Percentiles rank a stretch among this genome's conserved stretches.
Evolutionary conservation across 2,888 invertebrate species (phyloP).

Genomic region (Unio delphinus): DNA sequence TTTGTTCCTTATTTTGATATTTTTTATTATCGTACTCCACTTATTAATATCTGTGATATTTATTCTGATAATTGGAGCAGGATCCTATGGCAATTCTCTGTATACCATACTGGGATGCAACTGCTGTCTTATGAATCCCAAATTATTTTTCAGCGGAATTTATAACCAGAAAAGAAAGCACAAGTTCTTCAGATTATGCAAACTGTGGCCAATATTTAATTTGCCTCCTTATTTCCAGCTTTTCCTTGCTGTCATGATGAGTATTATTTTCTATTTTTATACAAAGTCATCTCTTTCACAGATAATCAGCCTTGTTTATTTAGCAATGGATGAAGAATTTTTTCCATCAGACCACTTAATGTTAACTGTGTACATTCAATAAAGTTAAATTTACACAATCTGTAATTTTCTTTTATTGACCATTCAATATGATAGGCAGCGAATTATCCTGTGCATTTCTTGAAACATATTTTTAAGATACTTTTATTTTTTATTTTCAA

Average conservation of each 20-base stretch:
- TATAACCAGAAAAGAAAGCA: slow-evolving; percentile 15
- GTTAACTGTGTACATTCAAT: slow-evolving; percentile 26
- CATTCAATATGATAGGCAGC: no score
- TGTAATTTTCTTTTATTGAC: no score
- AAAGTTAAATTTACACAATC: no score
- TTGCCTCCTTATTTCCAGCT: slow-evolving; percentile 53
- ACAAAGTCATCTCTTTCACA: slow-evolving; percentile 29
- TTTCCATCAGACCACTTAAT: slow-evolving; percentile 66
- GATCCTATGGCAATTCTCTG: slow-evolving; percentile 36
- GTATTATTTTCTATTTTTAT: slow-evolving; percentile 27
- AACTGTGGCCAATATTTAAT: slow-evolving; percentile 40
- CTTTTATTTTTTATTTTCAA: no score
- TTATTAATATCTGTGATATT: slow-evolving; percentile 46
- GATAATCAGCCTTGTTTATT: slow-evolving; percentile 40
- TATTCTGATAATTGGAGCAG: slow-evolving; percentile 47
- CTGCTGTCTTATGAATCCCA: slow-evolving; percentile 59
- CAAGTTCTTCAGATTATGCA: slow-evolving; percentile 19
- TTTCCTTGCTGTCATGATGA: slow-evolving; percentile 25
- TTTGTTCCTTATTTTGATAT: slow-evolving; percentile 24
- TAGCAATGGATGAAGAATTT: slow-evolving; percentile 56
- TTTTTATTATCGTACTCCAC: slow-evolving; percentile 32
- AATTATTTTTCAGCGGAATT: slow-evolving; percentile 29
- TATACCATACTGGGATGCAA: slow-evolving; percentile 48
- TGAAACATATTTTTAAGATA: no score
- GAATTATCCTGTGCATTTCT: no score